A percentile compares a stretch with the other conserved stretches of the same genome.
phyloP scores from a whole-genome alignment of 2,113 vertebrate genomes.

The Tichodroma muraria region DNA sequence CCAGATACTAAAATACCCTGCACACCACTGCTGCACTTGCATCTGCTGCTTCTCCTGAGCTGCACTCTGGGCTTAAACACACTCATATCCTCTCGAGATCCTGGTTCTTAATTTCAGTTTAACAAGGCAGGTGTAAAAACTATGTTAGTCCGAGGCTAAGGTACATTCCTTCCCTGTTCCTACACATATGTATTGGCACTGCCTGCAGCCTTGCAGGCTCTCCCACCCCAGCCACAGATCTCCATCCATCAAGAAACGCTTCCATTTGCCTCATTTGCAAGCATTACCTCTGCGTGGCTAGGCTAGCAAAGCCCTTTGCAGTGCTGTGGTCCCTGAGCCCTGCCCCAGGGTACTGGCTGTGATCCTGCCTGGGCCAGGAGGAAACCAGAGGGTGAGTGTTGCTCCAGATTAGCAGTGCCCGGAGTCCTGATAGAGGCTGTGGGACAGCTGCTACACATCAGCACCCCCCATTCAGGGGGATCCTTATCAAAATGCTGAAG shows the following conservation, averaged over 20 bases:
- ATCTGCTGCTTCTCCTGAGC: neutral
- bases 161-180: neutral
- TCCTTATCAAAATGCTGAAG: neutral
- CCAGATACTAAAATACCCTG: neutral
- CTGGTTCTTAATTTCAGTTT: neutral
- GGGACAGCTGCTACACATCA: neutral
- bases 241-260: neutral
- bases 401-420: neutral
- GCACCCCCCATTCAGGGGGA: fast-evolving
- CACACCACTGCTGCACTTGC: neutral
- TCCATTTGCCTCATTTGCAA: neutral
- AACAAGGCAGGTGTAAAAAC: neutral
- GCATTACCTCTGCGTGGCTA: fast-evolving
- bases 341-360: fast-evolving
- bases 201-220: neutral
- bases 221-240: neutral
- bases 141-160: neutral
- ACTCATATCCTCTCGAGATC: neutral
- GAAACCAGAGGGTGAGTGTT: constrained; percentile 7
- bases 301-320: neutral
- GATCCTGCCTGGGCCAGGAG: constrained; percentile 15
- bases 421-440: neutral
- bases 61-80: neutral
- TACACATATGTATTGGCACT: too few species aligned
- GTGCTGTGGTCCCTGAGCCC: neutral